Percentiles rank a stretch among this genome's conserved stretches.
Conservation (phyloP, 1,140 invertebrate genomes). For the Drosophila malerkotliana region DNA sequence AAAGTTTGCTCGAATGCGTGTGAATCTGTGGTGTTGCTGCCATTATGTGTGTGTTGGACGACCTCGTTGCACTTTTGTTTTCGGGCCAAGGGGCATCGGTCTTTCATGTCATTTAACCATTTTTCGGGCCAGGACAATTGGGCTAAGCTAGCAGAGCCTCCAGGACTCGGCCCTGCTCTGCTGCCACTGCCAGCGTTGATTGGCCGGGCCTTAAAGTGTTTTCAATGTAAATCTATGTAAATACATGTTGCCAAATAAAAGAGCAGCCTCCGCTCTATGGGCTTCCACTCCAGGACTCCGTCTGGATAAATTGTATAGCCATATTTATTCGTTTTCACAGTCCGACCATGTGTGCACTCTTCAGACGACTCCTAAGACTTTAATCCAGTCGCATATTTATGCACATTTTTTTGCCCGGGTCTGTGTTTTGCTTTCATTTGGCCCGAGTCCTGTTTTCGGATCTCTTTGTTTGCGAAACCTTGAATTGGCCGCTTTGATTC, state of each 20-base stretch:
- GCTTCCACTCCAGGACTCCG: constrained; percentile 1
- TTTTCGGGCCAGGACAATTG: constrained; percentile 50
- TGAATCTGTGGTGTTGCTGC: not conserved
- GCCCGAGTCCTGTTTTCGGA: constrained; percentile 9
- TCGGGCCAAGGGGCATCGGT: constrained; percentile 50
- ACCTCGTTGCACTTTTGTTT: constrained; percentile 74
- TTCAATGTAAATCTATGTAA: constrained; percentile 67
- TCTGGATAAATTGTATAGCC: constrained; percentile 26
- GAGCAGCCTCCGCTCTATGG: constrained; percentile 6
- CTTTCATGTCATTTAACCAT: constrained; percentile 79
- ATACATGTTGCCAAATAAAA: constrained; percentile 55
- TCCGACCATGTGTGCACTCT: constrained; percentile 34
- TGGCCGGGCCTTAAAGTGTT: constrained; percentile 57
- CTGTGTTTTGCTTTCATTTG: constrained; percentile 47
- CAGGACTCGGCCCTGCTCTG: not conserved
- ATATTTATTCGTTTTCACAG: constrained; percentile 36
- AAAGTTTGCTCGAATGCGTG: constrained; percentile 58
- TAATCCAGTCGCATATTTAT: constrained; percentile 58
- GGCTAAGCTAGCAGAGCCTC: constrained; percentile 8
- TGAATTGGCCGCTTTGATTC: constrained; percentile 53
- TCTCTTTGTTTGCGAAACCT: constrained; percentile 29
- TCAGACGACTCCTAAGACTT: constrained; percentile 45
- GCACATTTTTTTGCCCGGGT: constrained; percentile 33
- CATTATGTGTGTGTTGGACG: constrained; percentile 29
- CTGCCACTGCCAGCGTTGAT: constrained; percentile 41